Base-by-base conservation (phyloP, 2,113 vertebrate genomes). In the Echinops telfairi region DNA sequence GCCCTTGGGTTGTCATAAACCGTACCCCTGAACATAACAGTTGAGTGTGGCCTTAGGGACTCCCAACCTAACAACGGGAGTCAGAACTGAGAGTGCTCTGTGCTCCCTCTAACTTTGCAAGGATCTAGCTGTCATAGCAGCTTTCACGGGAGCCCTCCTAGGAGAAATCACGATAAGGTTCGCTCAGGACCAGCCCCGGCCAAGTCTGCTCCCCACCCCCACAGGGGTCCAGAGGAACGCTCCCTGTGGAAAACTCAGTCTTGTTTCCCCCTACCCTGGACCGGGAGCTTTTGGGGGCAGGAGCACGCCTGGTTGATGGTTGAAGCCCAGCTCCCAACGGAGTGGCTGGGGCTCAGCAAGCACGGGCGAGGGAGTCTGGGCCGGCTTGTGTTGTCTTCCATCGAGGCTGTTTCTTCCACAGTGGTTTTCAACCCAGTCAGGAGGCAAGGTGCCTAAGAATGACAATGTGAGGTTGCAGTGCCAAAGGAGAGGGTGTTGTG, bases 271-370 rank as follows among this genome's bases (percentile, higher is more conserved):
- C 38, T 31, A n/a, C 43, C 66, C 79, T 83, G 43, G 40, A 22
- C 75, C 1, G 0, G 20, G 84, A 31, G 60, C 33, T 43, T n/a
- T 60, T 3, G 1, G 22, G 14, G 20, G 58, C 3, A 0, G 5
- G n/a, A 17, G 17, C 25, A 1, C 1, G 53, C 20, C 76, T 33
- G 2, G 25, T 6, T 40, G n/a, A 57, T 1, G 15, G 6, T 1
- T 25, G 27, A 33, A 82, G 29, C 2, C 66, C 66, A 11, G 27
- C 31, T 70, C 27, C 29, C 36, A 78, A n/a, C 38, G 27, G 7
- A 23, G 64, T 29, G 14, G 17, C 3, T 79, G 64, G 58, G 10
- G 33, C 73, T 84, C 83, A 80, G 73, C 33, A 64, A 66, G 71
- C 27, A 53, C 38, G 23, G 12, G 53, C 22, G 57, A 53, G 40